Base-by-base conservation (phyloP, 2,797 vertebrate species). In the Carapus acus region DNA sequence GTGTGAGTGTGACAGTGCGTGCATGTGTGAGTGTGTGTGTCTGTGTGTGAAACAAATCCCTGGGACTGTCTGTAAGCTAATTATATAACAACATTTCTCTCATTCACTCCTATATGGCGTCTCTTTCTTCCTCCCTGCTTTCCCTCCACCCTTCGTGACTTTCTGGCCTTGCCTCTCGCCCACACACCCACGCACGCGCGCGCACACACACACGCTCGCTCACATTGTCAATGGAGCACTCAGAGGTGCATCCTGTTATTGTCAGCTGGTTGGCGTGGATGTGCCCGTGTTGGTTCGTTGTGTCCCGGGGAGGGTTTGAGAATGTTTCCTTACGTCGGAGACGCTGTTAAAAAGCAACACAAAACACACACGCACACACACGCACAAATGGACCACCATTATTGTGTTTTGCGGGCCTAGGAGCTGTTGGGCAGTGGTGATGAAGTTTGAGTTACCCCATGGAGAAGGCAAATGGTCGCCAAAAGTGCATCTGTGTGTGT, bases 31-130 rank as follows among this genome's bases (percentile, higher is more conserved):
- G 49, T 40, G 22, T 33, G 24, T 42, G 34, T 50, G 48, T 12
- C 14, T n/a, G 52, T 24, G 27, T 36, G 27, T 21, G n/a, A 58
- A 50, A 70, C 40, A 70, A 69, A 63, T 79, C 77, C 59, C 62
- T 23, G 33, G 65, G 58, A 69, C 74, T 71, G 79, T 79, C 79
- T 82, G 51, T 54, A 73, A 77, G 68, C 73, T 81, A 84, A 83
- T 85, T 83, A 80, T 83, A 78, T 79, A 82, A 84, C 80, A 80
- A 55, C 71, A 62, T 77, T 62, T 73, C 60, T 79, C 69, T 73
- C 73, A 68, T 78, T 76, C 67, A 72, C 78, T 80, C 73, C 70
- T 58, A 70, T 72, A 62, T 62, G 34, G 39, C 50, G 58, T 56
- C 29, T 27, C 73, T 63, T 22, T 48, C 37, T 17, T 42, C 48